Evolutionary conservation across 2,113 vertebrate genomes (phyloP).

Genomic region (Scomber scombrus): DNA sequence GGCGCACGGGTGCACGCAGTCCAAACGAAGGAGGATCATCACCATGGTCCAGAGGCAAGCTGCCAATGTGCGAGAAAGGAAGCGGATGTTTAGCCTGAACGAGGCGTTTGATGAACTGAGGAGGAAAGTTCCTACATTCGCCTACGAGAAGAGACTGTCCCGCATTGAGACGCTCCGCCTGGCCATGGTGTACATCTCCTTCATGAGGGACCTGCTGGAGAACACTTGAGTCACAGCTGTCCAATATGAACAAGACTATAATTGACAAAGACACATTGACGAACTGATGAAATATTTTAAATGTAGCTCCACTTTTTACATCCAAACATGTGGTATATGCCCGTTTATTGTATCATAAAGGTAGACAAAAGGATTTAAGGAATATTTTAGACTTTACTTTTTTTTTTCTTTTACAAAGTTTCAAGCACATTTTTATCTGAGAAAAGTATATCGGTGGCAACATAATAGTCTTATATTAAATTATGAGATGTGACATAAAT

Average conservation of each 20-base stretch:
- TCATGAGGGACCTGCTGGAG: constrained; percentile 96
- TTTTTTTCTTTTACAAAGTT: not conserved
- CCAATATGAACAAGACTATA: not conserved
- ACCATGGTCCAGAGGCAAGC: constrained; percentile 94
- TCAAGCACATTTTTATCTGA: not conserved
- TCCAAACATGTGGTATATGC: constrained; percentile 1
- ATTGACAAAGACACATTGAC: not conserved
- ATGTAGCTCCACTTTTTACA: too few species aligned
- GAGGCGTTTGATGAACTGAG: constrained; percentile 96
- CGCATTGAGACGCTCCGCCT: constrained; percentile 96
- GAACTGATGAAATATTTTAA: not conserved
- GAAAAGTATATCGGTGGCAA: not conserved
- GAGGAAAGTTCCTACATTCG: constrained; percentile 95
- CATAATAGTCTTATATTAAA: not conserved
- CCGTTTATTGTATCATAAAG: not conserved
- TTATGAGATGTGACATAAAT: not conserved
- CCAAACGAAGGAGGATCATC: constrained; percentile 92
- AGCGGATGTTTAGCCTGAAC: constrained; percentile 97
- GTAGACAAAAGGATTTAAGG: too few species aligned
- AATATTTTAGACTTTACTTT: too few species aligned
- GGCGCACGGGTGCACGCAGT: constrained; percentile 74
- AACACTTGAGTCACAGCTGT: constrained; percentile 54
- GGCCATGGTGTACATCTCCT: constrained; percentile 97
- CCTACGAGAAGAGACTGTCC: constrained; percentile 96
- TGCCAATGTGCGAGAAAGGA: constrained; percentile 95